These are phyloP conservation scores for Gerosis bhagava DNA, from an alignment of 2,888 invertebrate genomes.

Conservation along the genomic window DNA sequence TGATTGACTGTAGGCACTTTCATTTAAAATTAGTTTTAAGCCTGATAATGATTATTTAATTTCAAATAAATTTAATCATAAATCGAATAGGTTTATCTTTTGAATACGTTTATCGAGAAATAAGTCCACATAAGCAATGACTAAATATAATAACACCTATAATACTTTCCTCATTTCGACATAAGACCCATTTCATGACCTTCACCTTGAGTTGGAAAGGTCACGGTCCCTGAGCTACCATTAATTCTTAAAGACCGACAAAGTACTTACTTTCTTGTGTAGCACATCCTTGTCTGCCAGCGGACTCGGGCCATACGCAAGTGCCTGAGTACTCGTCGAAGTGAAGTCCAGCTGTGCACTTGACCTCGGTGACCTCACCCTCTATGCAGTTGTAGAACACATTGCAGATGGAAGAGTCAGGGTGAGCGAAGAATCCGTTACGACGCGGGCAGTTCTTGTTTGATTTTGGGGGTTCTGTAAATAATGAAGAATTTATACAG, in stretches of 20 bases:
- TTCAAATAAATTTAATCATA: no score
- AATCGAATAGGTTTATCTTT: no score
- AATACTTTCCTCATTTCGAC: no score
- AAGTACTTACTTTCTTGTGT: slow-evolving; percentile 75
- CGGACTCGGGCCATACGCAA: slow-evolving; percentile 94
- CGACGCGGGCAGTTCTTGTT: slow-evolving; percentile 89
- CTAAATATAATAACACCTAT: no score
- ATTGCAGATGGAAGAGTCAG: slow-evolving; percentile 91
- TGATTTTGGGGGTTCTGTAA: slow-evolving; percentile 88
- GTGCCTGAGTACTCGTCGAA: slow-evolving; percentile 95
- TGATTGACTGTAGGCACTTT: no score
- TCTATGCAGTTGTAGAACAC: slow-evolving; percentile 95
- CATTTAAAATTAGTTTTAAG: no score
- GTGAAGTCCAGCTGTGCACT: slow-evolving; percentile 94
- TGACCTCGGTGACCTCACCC: slow-evolving; percentile 89
- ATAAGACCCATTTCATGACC: no score
- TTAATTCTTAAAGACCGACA: background rate
- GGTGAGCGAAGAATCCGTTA: slow-evolving; percentile 96
- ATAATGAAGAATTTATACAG: background rate
- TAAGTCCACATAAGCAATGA: no score
- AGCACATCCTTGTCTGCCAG: slow-evolving; percentile 88
- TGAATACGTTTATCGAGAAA: no score
- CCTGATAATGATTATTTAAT: no score
- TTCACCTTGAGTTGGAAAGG: slow-evolving; percentile 13
- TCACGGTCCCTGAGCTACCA: background rate